Conservation (phyloP, 1,140 invertebrate species). For the Cardiocondyla obscurior region DNA sequence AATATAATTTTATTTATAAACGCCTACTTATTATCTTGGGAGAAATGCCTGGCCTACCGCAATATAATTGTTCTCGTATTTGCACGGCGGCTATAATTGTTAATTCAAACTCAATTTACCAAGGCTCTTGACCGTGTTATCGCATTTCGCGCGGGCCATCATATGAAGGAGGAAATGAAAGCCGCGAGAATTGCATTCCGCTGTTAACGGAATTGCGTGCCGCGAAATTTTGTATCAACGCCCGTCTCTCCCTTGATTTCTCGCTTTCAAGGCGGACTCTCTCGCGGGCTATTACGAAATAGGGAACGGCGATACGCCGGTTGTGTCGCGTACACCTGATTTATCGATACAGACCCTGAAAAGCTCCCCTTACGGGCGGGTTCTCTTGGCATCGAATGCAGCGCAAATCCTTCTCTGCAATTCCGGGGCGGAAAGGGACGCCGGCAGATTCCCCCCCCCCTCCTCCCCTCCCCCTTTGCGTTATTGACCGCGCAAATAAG, state of each 20-base stretch:
- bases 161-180: conserved; percentile 41
- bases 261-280: neutral
- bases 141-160: neutral
- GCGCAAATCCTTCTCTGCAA: conserved; percentile 7
- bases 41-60: neutral
- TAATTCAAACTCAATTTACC: conserved; percentile 52
- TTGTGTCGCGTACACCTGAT: conserved; percentile 17
- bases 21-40: neutral
- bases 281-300: neutral
- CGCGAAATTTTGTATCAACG: conserved; percentile 46
- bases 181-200: conserved; percentile 44
- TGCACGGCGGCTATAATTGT: conserved; percentile 12
- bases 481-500: conserved; percentile 64
- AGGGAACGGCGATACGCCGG: conserved; percentile 6
- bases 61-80: conserved; percentile 19
- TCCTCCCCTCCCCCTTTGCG: too few species aligned
- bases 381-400: conserved; percentile 12
- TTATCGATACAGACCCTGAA: conserved; percentile 23
- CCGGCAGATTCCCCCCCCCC: conserved; percentile 33
- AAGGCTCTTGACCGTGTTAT: conserved; percentile 33
- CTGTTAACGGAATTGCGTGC: conserved; percentile 35
- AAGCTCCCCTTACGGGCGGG: neutral
- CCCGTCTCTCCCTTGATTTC: neutral
- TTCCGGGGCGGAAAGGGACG: neutral
- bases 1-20: neutral